Conservation (phyloP, 1,140 invertebrate genomes). For the Conopomorpha cramerella region DNA sequence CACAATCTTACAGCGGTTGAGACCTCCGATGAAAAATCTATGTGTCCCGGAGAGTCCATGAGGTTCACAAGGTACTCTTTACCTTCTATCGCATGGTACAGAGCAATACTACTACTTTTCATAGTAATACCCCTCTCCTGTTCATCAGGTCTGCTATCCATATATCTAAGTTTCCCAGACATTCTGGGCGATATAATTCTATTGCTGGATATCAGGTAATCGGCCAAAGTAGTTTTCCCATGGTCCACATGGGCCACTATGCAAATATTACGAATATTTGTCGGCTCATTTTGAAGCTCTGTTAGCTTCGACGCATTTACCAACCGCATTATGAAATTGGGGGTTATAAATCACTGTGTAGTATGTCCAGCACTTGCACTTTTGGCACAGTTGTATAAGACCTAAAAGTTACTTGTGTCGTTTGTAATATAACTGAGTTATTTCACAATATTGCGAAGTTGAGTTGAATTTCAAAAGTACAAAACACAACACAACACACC, state of each 20-base stretch:
- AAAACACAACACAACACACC: too few relatives aligned
- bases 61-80: slow-evolving; percentile 87
- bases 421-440: too few relatives aligned
- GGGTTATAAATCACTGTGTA: too few relatives aligned
- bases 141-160: slow-evolving; percentile 96
- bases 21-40: slow-evolving; percentile 98
- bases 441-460: too few relatives aligned
- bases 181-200: slow-evolving; percentile 92
- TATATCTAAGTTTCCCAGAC: slow-evolving; percentile 88
- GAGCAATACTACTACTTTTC: slow-evolving; percentile 95
- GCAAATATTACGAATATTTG: slow-evolving; percentile 92
- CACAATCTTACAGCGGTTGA: slow-evolving; percentile 92
- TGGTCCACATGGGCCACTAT: slow-evolving; percentile 99
- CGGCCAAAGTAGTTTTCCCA: slow-evolving; percentile 97
- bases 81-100: slow-evolving; percentile 68
- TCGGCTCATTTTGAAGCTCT: slow-evolving; percentile 71
- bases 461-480: too few relatives aligned
- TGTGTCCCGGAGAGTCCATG: slow-evolving; percentile 98
- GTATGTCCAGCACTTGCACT: slow-evolving; percentile 12
- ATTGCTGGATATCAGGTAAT: slow-evolving; percentile 93
- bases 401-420: slow-evolving; percentile 8
- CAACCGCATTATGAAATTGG: slow-evolving; percentile 58
- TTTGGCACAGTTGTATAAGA: slow-evolving; percentile 23
- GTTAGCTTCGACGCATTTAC: slow-evolving; percentile 63
- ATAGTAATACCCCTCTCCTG: slow-evolving; percentile 98